Evolutionary conservation across 2,797 vertebrate genomes (phyloP).

Genomic region (Neoniphon sammara): DNA sequence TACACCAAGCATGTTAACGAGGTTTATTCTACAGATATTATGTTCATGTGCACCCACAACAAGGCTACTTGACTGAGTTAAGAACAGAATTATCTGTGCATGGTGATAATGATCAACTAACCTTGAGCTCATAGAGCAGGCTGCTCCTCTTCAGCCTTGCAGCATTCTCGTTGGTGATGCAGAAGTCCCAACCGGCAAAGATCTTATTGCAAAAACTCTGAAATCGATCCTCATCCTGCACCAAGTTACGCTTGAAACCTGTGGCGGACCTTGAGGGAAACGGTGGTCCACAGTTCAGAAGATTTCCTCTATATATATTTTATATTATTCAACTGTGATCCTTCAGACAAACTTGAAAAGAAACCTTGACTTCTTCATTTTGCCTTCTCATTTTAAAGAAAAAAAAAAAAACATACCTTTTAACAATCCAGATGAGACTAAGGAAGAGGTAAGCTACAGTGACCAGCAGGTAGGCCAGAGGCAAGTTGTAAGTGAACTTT

Average conservation of each 20-base stretch:
- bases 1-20: too few relatives aligned
- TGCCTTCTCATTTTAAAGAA: neutral
- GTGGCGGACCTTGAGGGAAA: slow-evolving; percentile 84
- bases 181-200: slow-evolving; percentile 98
- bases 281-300: neutral
- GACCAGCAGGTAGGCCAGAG: slow-evolving; percentile 91
- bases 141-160: slow-evolving; percentile 88
- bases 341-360: fast-evolving
- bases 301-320: neutral
- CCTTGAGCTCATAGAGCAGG: slow-evolving; percentile 91
- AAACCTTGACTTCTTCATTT: neutral
- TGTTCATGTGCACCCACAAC: neutral
- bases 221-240: slow-evolving; percentile 90
- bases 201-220: slow-evolving; percentile 99
- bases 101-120: slow-evolving; percentile 61
- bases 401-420: slow-evolving; percentile 82
- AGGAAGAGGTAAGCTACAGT: slow-evolving; percentile 89
- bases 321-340: neutral
- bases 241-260: slow-evolving; percentile 90
- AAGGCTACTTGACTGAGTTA: neutral
- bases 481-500: slow-evolving; percentile 85
- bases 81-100: neutral
- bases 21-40: too few relatives aligned
- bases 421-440: slow-evolving; percentile 94
- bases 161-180: slow-evolving; percentile 88